A percentile compares a stretch with the other conserved stretches of the same genome.
phyloP scores from a whole-genome alignment of 2,888 invertebrate species.

The Nomada ferruginata region DNA sequence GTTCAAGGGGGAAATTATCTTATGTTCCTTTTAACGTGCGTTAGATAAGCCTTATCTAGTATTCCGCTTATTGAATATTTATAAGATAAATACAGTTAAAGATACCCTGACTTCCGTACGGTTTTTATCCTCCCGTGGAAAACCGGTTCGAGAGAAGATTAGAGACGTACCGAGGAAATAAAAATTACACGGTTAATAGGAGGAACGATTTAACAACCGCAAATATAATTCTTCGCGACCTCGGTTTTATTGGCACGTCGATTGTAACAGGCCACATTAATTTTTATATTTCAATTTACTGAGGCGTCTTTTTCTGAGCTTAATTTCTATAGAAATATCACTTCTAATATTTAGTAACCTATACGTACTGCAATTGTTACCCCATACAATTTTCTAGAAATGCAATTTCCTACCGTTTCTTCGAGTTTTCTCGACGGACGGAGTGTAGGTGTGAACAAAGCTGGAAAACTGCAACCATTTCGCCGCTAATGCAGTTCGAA shows the following conservation, averaged over 20 bases:
- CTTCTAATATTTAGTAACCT: no score
- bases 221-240: not conserved
- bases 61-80: not conserved
- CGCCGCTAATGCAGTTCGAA: slow-evolving; percentile 36
- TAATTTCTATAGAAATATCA: no score
- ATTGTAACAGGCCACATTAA: no score
- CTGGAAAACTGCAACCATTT: not conserved
- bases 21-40: not conserved
- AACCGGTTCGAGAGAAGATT: slow-evolving; percentile 30
- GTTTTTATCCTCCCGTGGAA: not conserved
- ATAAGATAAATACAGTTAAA: slow-evolving; percentile 17
- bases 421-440: not conserved
- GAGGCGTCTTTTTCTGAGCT: no score
- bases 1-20: not conserved
- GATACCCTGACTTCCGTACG: not conserved
- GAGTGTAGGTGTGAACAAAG: not conserved
- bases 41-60: slow-evolving; percentile 12
- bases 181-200: not conserved
- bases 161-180: not conserved
- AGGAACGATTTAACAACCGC: not conserved
- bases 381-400: no score
- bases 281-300: no score
- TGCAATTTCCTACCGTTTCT: not conserved
- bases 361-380: no score
- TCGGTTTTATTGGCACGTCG: not conserved